These are phyloP conservation scores for Eufriesea mexicana DNA, from an alignment of 1,140 invertebrate genomes.

Conservation along the genomic window DNA sequence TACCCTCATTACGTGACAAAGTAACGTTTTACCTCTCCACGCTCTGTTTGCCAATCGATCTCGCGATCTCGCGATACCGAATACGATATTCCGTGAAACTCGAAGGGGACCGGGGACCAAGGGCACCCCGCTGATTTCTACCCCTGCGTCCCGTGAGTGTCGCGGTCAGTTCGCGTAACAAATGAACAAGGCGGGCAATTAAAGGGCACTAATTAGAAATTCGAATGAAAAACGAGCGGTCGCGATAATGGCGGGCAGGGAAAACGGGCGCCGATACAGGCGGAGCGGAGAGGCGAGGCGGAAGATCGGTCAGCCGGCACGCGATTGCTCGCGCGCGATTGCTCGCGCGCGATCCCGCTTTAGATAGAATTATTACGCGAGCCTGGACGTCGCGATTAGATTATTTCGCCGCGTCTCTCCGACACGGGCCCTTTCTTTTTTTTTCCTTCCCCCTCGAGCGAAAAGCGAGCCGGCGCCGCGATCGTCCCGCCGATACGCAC, in stretches of 20 bases:
- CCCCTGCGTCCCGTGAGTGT: too few species aligned
- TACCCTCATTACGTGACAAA: too few species aligned
- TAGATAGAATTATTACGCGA: conserved; percentile 35
- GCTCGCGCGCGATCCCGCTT: background rate
- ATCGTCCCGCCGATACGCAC: conserved; percentile 1
- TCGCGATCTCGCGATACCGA: too few species aligned
- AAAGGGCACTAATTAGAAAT: background rate
- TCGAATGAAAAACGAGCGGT: background rate
- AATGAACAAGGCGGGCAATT: background rate
- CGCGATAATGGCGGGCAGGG: background rate
- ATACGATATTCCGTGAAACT: too few species aligned
- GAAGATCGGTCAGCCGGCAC: background rate
- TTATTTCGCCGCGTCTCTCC: background rate
- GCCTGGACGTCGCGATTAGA: conserved; percentile 6
- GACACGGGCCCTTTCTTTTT: background rate
- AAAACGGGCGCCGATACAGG: background rate
- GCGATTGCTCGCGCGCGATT: background rate
- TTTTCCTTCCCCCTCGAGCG: background rate
- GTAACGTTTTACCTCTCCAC: too few species aligned
- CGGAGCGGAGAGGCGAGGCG: background rate
- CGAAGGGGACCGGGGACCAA: too few species aligned
- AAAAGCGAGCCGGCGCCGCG: background rate
- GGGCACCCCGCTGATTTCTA: too few species aligned
- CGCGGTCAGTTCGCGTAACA: too few species aligned
- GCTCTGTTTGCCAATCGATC: too few species aligned